Percentiles rank a stretch among this genome's conserved stretches.
These are phyloP conservation scores for Chelonus insularis DNA, from an alignment of 1,140 invertebrate genomes.

Conservation along the genomic window DNA sequence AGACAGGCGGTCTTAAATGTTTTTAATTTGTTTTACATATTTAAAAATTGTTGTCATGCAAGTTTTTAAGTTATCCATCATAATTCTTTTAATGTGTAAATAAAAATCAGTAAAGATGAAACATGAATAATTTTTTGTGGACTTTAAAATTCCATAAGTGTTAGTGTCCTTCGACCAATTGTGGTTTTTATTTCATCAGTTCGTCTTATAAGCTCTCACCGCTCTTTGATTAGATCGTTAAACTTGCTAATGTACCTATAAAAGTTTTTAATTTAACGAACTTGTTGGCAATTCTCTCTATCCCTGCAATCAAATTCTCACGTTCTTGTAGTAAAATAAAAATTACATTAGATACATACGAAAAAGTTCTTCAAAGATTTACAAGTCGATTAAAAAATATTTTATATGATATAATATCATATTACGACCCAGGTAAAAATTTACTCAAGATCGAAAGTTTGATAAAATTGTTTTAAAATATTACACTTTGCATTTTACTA, in stretches of 20 bases:
- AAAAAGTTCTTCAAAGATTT: neutral
- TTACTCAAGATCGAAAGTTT: conserved; percentile 7
- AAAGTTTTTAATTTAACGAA: conserved; percentile 44
- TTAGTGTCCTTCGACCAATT: conserved; percentile 31
- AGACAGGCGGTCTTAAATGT: neutral
- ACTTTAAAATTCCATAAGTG: conserved; percentile 18
- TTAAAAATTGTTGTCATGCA: neutral
- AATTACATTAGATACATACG: neutral
- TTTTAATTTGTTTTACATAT: neutral
- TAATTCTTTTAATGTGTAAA: conserved; percentile 1
- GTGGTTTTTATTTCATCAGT: conserved; percentile 9
- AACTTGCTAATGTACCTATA: conserved; percentile 40
- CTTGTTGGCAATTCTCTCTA: conserved; percentile 7
- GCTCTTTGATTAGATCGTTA: conserved; percentile 47
- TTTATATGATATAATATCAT: conserved; percentile 8
- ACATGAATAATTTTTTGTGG: neutral
- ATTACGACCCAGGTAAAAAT: conserved; percentile 10
- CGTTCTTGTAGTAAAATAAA: conserved; percentile 7
- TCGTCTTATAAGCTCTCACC: neutral
- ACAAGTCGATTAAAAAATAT: conserved; percentile 4
- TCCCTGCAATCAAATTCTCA: neutral
- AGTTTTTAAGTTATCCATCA: neutral
- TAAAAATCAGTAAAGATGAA: too few species aligned
- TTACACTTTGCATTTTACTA: neutral
- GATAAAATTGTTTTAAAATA: neutral